phyloP scores from a whole-genome alignment of 2,797 vertebrate genomes.

The Peromyscus attwateri region DNA sequence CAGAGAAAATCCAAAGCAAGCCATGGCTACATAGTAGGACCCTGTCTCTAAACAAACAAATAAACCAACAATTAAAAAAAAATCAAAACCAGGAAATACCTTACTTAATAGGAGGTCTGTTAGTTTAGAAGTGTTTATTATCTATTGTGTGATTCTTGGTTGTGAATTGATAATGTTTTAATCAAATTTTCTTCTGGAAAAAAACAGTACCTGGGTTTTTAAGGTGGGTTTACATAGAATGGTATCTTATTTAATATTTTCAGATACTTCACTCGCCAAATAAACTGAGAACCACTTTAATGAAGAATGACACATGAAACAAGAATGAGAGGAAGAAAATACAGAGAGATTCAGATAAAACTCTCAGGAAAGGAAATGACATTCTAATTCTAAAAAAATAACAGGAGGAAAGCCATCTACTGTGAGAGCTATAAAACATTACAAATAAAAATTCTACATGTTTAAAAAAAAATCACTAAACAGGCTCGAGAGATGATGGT shows the following conservation, averaged over 20 bases:
- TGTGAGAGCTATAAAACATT: neutral
- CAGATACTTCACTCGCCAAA: neutral
- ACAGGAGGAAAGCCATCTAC: neutral
- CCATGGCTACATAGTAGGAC: neutral
- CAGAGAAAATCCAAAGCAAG: neutral
- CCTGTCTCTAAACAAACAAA: neutral
- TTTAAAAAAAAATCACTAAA: neutral
- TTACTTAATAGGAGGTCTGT: neutral
- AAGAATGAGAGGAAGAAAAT: neutral
- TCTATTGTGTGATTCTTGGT: neutral
- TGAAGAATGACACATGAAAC: neutral
- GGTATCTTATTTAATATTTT: conserved; percentile 32
- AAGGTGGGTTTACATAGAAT: neutral
- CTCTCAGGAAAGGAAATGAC: neutral
- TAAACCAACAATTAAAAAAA: neutral
- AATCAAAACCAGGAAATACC: neutral
- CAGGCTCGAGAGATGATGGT: neutral
- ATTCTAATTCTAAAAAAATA: neutral
- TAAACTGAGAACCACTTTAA: neutral
- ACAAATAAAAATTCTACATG: neutral
- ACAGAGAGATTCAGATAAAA: neutral
- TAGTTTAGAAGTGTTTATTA: neutral
- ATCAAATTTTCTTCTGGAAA: neutral
- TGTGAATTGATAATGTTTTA: conserved; percentile 16
- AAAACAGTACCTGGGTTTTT: neutral